These are phyloP conservation scores for Heliconius hewitsoni DNA, from an alignment of 1,140 invertebrate species.

Conservation along the genomic window DNA sequence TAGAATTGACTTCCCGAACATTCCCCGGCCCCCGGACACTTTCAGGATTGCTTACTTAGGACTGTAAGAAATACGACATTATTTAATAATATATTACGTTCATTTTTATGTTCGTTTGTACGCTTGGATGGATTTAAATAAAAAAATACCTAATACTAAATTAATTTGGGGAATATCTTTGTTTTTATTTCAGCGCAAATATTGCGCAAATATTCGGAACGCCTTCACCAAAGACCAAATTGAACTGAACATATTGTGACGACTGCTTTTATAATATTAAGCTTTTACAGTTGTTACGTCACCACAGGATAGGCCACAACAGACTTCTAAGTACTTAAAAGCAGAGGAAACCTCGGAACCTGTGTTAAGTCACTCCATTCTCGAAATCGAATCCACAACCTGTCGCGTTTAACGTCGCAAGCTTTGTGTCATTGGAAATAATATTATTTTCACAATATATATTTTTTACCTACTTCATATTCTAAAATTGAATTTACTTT, in stretches of 20 bases:
- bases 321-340: no score
- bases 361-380: no score
- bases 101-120: neutral
- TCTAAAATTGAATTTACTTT: neutral
- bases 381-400: no score
- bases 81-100: conserved; percentile 1
- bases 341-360: no score
- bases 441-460: neutral
- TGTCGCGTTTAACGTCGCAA: no score
- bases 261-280: no score
- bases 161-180: neutral
- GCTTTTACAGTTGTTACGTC: no score
- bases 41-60: conserved; percentile 20
- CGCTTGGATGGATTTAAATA: neutral
- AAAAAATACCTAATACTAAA: neutral
- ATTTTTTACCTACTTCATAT: neutral
- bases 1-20: neutral
- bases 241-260: no score
- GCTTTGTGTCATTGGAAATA: neutral
- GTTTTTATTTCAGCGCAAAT: neutral
- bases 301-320: no score
- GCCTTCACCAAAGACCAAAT: no score
- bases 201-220: no score
- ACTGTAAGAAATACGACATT: conserved; percentile 9
- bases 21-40: neutral